Percentiles rank a stretch among this genome's conserved stretches.
Evolutionary conservation across 2,797 vertebrate genomes (phyloP).

Genomic region (Hybognathus amarus): DNA sequence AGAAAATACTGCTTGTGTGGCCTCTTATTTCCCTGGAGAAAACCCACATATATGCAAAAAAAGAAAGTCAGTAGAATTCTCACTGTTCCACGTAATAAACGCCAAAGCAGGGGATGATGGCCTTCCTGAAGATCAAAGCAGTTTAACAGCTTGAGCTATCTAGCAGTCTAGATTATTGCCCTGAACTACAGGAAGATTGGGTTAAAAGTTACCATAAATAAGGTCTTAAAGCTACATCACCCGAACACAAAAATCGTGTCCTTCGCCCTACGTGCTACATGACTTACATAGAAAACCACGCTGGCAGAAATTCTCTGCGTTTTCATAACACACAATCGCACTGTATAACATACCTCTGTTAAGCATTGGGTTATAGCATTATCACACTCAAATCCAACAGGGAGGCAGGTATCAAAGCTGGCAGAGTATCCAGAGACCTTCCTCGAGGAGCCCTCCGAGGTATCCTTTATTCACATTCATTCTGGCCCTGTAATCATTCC

Average conservation of each 20-base stretch:
- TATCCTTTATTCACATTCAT: slow-evolving; percentile 67
- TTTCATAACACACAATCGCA: slow-evolving; percentile 29
- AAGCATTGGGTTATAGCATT: slow-evolving; percentile 68
- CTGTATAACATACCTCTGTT: slow-evolving; percentile 65
- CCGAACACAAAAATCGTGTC: slow-evolving; percentile 21
- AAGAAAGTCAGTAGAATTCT: slow-evolving; percentile 54
- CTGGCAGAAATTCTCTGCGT: slow-evolving; percentile 23
- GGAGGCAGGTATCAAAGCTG: slow-evolving; percentile 61
- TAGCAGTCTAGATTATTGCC: slow-evolving; percentile 42
- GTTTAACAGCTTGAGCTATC: slow-evolving; percentile 55
- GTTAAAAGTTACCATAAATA: slow-evolving; percentile 51
- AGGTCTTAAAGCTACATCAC: slow-evolving; percentile 27
- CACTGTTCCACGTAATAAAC: slow-evolving; percentile 56
- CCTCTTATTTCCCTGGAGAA: slow-evolving; percentile 47
- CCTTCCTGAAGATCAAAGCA: slow-evolving; percentile 55
- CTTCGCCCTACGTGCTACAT: background rate
- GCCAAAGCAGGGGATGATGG: slow-evolving; percentile 53
- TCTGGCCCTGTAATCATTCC: slow-evolving; percentile 61
- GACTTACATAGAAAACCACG: slow-evolving; percentile 15
- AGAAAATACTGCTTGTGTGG: slow-evolving; percentile 48
- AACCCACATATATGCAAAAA: slow-evolving; percentile 42
- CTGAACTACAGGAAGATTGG: slow-evolving; percentile 49
- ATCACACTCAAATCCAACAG: slow-evolving; percentile 62
- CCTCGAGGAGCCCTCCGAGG: slow-evolving; percentile 57
- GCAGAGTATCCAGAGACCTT: slow-evolving; percentile 62